Percentiles rank a stretch among this genome's conserved stretches.
Evolutionary conservation across 2,888 invertebrate genomes (phyloP).

Genomic region (Eurois occulta): DNA sequence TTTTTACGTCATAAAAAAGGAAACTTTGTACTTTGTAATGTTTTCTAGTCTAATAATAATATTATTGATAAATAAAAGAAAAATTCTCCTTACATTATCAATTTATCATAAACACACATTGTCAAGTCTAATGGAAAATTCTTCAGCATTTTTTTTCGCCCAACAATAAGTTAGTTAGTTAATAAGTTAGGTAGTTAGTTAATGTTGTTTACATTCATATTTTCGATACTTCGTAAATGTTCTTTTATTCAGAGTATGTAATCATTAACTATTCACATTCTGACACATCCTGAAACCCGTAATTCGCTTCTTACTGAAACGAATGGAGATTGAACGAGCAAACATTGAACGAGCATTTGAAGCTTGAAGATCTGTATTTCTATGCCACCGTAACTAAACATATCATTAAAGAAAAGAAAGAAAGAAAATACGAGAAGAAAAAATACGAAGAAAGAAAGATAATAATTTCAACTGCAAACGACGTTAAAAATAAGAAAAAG

Average conservation of each 20-base stretch:
- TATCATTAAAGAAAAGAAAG: neutral
- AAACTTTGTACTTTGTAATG: neutral
- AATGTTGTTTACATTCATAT: neutral
- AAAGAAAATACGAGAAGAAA: too few species aligned
- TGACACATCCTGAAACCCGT: neutral
- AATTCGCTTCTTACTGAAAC: neutral
- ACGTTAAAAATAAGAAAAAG: neutral
- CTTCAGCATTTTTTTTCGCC: neutral
- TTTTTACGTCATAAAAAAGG: neutral
- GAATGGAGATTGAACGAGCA: neutral
- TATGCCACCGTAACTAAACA: neutral
- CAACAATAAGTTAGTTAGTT: too few species aligned
- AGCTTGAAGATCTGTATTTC: neutral
- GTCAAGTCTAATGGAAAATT: neutral
- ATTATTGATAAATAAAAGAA: neutral
- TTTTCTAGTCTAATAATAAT: neutral
- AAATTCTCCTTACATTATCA: neutral
- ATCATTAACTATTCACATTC: neutral
- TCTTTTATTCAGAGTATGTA: neutral
- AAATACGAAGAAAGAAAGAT: too few species aligned
- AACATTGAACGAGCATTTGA: neutral
- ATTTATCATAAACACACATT: neutral
- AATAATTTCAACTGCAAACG: too few species aligned
- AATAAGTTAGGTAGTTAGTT: too few species aligned
- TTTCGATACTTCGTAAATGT: neutral